phyloP scores from a whole-genome alignment of 1,140 invertebrate species.

The Aphis gossypii region DNA sequence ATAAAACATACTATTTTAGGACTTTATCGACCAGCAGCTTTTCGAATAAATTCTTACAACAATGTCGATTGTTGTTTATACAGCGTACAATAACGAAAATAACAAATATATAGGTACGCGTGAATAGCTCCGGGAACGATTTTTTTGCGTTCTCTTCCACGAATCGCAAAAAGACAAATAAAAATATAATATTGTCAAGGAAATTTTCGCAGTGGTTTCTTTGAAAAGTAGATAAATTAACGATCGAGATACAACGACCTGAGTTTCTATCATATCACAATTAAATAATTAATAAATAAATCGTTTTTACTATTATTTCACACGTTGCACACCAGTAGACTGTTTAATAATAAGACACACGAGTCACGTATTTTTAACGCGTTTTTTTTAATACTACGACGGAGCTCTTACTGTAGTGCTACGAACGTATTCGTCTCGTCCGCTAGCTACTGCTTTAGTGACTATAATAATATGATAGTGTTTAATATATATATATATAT shows the following conservation, averaged over 20 bases:
- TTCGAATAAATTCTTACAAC: background rate
- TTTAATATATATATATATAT: background rate
- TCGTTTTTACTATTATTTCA: background rate
- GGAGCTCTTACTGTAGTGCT: too few relatives aligned
- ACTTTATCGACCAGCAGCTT: constrained; percentile 6
- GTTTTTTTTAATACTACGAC: too few relatives aligned
- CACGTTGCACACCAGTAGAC: background rate
- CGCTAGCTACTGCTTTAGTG: background rate
- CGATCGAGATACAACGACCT: background rate
- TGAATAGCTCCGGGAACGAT: background rate
- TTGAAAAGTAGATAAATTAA: background rate
- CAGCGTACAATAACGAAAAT: background rate
- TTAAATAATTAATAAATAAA: background rate
- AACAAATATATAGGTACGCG: background rate
- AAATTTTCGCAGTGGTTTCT: background rate
- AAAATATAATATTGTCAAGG: background rate
- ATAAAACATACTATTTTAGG: background rate
- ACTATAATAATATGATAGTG: background rate
- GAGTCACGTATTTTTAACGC: background rate
- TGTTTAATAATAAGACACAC: background rate
- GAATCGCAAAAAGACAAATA: background rate
- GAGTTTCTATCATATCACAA: background rate
- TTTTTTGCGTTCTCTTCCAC: background rate
- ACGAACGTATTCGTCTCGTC: background rate
- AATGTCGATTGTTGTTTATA: background rate